A percentile compares a stretch with the other conserved stretches of the same genome.
Evolutionary conservation across 64 coral and sea anemone genomes (phyloP).

Genomic region (Montipora efflorescens): DNA sequence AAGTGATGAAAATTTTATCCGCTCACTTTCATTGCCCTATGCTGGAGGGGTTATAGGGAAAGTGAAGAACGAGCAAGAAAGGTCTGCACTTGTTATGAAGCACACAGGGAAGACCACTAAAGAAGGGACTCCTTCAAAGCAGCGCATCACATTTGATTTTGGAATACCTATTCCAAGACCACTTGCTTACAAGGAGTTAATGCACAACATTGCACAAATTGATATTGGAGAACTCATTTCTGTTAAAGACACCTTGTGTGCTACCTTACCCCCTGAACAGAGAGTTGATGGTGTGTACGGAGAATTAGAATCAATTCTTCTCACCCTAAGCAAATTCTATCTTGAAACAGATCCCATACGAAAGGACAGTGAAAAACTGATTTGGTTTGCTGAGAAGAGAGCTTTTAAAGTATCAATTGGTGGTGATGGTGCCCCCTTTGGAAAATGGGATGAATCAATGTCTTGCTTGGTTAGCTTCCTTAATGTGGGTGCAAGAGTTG

Average conservation of each 20-base stretch:
- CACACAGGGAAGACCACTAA: conserved; percentile 43
- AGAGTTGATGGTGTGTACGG: conserved; percentile 64
- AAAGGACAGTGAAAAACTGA: conserved; percentile 61
- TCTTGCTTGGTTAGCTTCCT: conserved; percentile 41
- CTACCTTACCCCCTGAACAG: conserved; percentile 21
- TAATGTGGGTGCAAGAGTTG: conserved; percentile 48
- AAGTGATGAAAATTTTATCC: conserved; percentile 51
- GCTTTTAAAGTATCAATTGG: conserved; percentile 67
- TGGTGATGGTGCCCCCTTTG: conserved; percentile 56
- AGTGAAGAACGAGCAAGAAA: conserved; percentile 27
- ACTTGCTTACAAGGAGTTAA: conserved; percentile 36
- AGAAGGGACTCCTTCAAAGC: conserved; percentile 30
- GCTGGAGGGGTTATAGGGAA: conserved; percentile 65
- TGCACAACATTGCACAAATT: conserved; percentile 38
- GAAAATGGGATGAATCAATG: conserved; percentile 31
- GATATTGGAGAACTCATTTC: conserved; percentile 40
- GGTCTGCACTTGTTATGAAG: conserved; percentile 39
- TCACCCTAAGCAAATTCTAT: conserved; percentile 58
- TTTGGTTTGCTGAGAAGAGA: conserved; percentile 47
- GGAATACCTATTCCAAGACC: conserved; percentile 59
- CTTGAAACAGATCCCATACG: conserved; percentile 44
- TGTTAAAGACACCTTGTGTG: conserved; percentile 32
- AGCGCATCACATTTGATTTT: conserved; percentile 34
- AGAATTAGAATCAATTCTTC: conserved; percentile 53
- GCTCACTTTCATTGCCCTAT: conserved; percentile 66